Evolutionary conservation across 2,113 vertebrate genomes (phyloP).

Genomic region (Vulpes vulpes): DNA sequence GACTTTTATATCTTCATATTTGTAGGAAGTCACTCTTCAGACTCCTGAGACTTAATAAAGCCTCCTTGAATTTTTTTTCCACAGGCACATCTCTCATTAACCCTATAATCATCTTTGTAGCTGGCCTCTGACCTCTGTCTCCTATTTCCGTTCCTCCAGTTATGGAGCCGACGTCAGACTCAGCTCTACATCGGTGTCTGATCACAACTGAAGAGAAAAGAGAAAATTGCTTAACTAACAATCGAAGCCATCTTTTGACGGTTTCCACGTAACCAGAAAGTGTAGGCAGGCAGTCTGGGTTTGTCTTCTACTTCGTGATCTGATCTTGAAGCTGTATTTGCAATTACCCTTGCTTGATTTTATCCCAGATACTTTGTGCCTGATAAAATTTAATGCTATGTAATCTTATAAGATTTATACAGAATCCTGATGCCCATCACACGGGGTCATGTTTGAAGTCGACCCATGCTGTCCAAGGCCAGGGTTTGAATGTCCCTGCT

Average conservation of each 20-base stretch:
- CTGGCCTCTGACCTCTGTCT: neutral
- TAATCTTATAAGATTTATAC: neutral
- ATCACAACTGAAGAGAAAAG: constrained; percentile 5
- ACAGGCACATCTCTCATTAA: neutral
- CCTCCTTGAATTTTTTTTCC: neutral
- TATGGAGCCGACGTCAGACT: neutral
- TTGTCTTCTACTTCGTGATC: neutral
- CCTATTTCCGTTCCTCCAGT: neutral
- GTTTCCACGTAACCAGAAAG: neutral
- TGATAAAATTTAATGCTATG: neutral
- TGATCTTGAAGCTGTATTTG: constrained; percentile 19
- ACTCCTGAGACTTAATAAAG: neutral
- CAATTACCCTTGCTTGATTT: neutral
- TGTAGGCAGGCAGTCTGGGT: neutral
- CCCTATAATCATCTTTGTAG: neutral
- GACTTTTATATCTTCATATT: neutral
- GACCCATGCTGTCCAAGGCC: neutral
- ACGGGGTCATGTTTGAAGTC: neutral
- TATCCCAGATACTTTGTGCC: neutral
- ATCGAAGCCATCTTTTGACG: neutral
- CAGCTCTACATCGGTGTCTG: neutral
- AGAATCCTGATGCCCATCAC: neutral
- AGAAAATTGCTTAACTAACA: neutral
- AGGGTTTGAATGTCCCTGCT: neutral
- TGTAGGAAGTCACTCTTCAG: neutral